Conservation (phyloP, 2,113 vertebrate species). For the Potamarius usumacintae region DNA sequence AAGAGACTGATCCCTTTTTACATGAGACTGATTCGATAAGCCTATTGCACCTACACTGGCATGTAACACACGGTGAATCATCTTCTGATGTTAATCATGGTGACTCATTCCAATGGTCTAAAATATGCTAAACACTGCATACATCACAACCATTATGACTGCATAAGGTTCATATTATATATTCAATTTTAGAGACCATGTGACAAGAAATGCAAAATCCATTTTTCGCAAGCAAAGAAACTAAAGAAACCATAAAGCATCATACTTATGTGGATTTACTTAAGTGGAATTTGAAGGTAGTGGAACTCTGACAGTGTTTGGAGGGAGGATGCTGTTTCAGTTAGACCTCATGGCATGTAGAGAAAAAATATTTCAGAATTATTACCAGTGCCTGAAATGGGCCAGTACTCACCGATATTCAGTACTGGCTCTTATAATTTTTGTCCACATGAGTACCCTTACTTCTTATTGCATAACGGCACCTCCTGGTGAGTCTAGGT, state of each 20-base stretch:
- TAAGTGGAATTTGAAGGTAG: background rate
- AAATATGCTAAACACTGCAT: slow-evolving; percentile 19
- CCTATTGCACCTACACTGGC: no score
- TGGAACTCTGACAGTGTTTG: background rate
- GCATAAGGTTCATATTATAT: background rate
- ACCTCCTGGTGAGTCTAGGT: no score
- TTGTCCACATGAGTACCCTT: no score
- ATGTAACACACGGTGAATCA: slow-evolving; percentile 1
- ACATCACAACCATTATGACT: background rate
- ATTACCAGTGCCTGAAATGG: background rate
- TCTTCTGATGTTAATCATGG: background rate
- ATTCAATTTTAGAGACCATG: background rate
- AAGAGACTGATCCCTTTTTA: no score
- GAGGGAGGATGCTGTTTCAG: background rate
- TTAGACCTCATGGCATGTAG: background rate
- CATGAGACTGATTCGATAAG: no score
- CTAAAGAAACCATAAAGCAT: background rate
- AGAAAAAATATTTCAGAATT: background rate
- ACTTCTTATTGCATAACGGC: no score
- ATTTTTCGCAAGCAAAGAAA: background rate
- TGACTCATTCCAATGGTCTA: slow-evolving; percentile 4
- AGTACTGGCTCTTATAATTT: no score
- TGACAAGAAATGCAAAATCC: slow-evolving; percentile 2
- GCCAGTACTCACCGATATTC: no score
- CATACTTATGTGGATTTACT: background rate